Base-by-base conservation (phyloP, 2,888 invertebrate genomes). In the Erpobdella octoculata region DNA sequence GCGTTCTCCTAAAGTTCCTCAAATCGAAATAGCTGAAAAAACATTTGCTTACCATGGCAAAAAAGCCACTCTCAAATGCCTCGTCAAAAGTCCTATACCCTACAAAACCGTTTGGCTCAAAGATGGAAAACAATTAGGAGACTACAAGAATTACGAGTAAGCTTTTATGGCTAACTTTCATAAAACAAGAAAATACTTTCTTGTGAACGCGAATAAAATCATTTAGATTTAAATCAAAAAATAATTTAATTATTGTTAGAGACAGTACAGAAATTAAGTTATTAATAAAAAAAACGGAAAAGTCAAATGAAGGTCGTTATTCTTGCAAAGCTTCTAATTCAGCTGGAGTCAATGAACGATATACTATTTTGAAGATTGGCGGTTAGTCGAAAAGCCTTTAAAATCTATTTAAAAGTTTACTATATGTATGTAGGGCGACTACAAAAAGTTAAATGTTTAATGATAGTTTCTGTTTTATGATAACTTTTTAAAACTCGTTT, bases 251-350 rank as follows among this genome's bases (percentile, higher is more conserved):
- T 76, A 37, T 83, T 83, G 77, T 41, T 41, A 41, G 46, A 12
- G 46, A 41, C 12, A 41, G 46, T 41, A 15, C 46, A 41, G n/a
- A 41, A 12, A n/a, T 41, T 12, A 41, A 12, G n/a, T 12, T n/a
- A 41, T 12, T 15, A 41, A 12, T 41, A n/a, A 41, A 41, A 41
- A 12, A 41, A 12, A n/a, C n/a, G 12, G 12, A 41, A n/a, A 41
- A 41, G n/a, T 41, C 78, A 79, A 76, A 78, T 28, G 81, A 82
- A 73, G 86, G 85, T 67, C 79, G 80, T 25, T 86, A 85, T 75
- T 78, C 77, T 33, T 87, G 87, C 75, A 83, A 82, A 75, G 86
- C 86, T 9, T 80, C 82, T 21, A 86, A 85, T 75, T 78, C 79
- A 6, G 84, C 84, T 61, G 87, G 87, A 3, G 81, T 79, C 65